Conservation (phyloP, 2,113 vertebrate genomes). For the Mustela lutreola region DNA sequence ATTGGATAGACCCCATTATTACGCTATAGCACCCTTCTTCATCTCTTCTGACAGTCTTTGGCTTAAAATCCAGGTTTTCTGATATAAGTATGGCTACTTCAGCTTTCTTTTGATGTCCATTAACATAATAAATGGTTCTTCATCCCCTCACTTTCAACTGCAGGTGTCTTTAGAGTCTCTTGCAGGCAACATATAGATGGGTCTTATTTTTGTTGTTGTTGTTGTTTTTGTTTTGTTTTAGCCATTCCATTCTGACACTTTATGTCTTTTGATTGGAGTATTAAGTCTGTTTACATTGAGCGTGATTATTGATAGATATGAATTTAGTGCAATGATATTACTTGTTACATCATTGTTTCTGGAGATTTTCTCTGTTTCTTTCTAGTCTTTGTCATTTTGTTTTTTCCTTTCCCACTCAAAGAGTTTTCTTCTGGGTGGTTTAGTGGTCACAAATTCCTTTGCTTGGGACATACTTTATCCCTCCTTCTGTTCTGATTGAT, state of each 20-base stretch:
- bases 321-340: not conserved
- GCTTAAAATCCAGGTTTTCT: not conserved
- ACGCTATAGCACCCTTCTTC: not conserved
- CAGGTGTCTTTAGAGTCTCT: not conserved
- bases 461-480: not conserved
- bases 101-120: not conserved
- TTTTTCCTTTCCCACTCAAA: not conserved
- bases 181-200: not conserved
- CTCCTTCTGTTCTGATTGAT: not conserved
- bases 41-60: not conserved
- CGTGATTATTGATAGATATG: not conserved
- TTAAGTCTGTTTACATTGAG: not conserved
- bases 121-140: not conserved
- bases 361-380: not conserved
- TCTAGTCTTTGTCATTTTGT: not conserved
- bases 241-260: not conserved
- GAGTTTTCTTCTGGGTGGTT: not conserved
- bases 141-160: not conserved
- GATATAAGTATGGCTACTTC: not conserved
- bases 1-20: not conserved
- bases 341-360: not conserved
- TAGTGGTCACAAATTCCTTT: not conserved
- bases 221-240: not conserved
- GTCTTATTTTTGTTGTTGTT: not conserved
- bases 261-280: not conserved